Percentiles rank a stretch among this genome's conserved stretches.
These are phyloP conservation scores for Pheosia tremula DNA, from an alignment of 2,888 invertebrate species.

Conservation along the genomic window DNA sequence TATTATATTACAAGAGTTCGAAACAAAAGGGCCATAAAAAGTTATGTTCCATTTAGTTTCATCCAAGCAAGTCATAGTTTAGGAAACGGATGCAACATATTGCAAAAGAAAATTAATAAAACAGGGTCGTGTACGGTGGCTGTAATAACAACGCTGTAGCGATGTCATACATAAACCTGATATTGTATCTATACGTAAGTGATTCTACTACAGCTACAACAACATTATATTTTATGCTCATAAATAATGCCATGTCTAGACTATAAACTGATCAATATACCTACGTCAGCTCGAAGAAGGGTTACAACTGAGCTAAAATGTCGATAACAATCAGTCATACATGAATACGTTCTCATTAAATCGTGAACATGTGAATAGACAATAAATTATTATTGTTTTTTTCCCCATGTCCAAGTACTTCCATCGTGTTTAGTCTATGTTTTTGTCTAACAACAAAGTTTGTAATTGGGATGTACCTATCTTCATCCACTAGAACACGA, in stretches of 20 bases:
- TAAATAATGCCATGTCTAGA: not conserved
- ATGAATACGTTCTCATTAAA: no score
- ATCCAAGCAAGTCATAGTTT: conserved; percentile 69
- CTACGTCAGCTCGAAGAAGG: no score
- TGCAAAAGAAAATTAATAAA: conserved; percentile 77
- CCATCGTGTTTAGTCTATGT: no score
- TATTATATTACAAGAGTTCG: conserved; percentile 58
- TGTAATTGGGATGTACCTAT: not conserved
- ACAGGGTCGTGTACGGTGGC: conserved; percentile 49
- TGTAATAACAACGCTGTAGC: conserved; percentile 27
- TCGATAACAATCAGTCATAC: no score
- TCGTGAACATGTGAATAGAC: no score
- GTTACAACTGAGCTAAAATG: no score
- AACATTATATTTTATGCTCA: not conserved
- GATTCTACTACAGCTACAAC: not conserved
- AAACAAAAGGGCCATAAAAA: conserved; percentile 74
- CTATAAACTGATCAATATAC: no score
- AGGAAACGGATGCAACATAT: conserved; percentile 77
- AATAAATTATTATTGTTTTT: no score
- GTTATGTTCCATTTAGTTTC: conserved; percentile 74
- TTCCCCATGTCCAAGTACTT: no score
- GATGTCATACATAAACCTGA: conserved; percentile 19
- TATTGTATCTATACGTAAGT: conserved; percentile 1
- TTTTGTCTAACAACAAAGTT: no score
- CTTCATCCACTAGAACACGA: not conserved